Base-by-base conservation (phyloP, 2,888 invertebrate genomes). In the Agapostemon virescens region DNA sequence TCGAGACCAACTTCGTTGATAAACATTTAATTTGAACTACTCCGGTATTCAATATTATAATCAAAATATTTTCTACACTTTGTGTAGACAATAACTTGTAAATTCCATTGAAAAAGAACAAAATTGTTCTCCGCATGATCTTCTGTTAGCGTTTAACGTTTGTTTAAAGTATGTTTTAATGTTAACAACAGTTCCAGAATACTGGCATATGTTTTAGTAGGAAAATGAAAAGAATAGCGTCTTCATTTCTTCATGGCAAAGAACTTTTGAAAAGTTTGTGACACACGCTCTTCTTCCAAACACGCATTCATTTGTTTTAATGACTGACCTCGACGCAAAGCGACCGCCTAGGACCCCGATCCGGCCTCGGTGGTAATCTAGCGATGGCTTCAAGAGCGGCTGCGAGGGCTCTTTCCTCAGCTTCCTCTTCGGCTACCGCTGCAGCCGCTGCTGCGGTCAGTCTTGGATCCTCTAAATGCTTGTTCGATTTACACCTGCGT, bases 371-470 rank as follows among this genome's bases (percentile, higher is more conserved):
- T 84, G 91, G 92, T 88, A 92, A 87, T 89, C 93, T 94, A 85
- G 91, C 93, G 89, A 88, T 95, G 85, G 95, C 96, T 88, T 96
- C 96, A 84, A 96, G 93, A 40, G 96, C 96, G 74, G 96, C 96
- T 69, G 95, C 96, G 61, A 96, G 93, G 86, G 96, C 96, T 13
- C 96, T 94, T 90, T 97, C 96, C 90, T 95, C 95, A 93, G 95
- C 95, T 87, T 95, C 95, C 64, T 94, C 95, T 77, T 96, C 96
- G 74, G 96, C 97, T 2, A 96, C 96, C 83, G 96, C 97, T 83
- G 96, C 97, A 69, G 96, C 94, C 15, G 94, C 94, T 1, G 94
- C 95, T 36, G 96, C 97, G 84, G 92, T 93, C 92, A 97, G 93
- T 91, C 96, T 96, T 49, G 97, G 97, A 93, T 97, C 97, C 92